phyloP scores from a whole-genome alignment of 92 coral and sea anemone genomes.

The Desmophyllum pertusum region DNA sequence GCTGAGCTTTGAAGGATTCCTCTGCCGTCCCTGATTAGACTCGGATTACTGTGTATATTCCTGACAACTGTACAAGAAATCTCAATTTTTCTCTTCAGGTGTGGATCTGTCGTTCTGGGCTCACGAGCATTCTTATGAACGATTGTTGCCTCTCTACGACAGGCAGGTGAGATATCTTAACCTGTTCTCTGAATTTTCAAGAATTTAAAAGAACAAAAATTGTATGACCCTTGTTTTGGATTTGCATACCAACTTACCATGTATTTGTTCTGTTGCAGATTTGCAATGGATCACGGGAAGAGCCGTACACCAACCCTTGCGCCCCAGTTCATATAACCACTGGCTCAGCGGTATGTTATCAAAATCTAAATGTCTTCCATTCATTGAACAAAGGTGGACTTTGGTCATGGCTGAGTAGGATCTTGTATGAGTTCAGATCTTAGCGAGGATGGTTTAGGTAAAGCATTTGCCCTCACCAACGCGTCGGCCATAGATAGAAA shows the following conservation, averaged over 20 bases:
- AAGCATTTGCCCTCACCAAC: too few species aligned
- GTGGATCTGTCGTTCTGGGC: slow-evolving; percentile 92
- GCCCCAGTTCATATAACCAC: slow-evolving; percentile 94
- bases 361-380: background rate
- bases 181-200: slow-evolving; percentile 21
- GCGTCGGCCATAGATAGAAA: too few species aligned
- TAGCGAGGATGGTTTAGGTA: too few species aligned
- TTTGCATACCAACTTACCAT: background rate
- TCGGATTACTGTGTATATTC: background rate
- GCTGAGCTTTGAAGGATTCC: background rate
- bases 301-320: slow-evolving; percentile 91
- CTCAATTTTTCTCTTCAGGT: slow-evolving; percentile 50
- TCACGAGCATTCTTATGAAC: slow-evolving; percentile 96
- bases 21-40: background rate
- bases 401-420: background rate
- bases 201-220: slow-evolving; percentile 46
- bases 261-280: slow-evolving; percentile 53
- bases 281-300: slow-evolving; percentile 83
- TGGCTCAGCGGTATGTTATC: slow-evolving; percentile 91
- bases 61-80: background rate
- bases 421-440: background rate
- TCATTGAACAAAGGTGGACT: background rate
- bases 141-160: slow-evolving; percentile 85
- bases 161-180: slow-evolving; percentile 58
- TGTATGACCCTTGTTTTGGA: too few species aligned